A percentile compares a stretch with the other conserved stretches of the same genome.
phyloP scores from a whole-genome alignment of 2,797 vertebrate genomes.

The Pantherophis alleghaniensis region DNA sequence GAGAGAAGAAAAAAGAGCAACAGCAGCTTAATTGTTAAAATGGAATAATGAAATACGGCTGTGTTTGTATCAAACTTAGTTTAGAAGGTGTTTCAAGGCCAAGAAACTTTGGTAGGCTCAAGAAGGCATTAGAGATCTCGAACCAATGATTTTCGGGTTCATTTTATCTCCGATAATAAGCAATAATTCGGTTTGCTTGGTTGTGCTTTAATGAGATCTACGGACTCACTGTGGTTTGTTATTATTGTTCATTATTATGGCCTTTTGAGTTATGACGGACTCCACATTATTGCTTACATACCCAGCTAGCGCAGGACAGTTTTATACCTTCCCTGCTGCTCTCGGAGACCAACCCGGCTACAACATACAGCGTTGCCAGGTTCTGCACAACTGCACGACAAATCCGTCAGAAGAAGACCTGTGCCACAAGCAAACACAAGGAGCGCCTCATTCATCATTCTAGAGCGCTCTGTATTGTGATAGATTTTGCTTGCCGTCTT shows the following conservation, averaged over 20 bases:
- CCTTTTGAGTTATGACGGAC: not conserved
- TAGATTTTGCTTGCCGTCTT: no score
- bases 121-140: not conserved
- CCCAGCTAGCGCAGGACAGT: not conserved
- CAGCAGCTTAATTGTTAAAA: conserved; percentile 25
- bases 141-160: not conserved
- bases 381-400: no score
- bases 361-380: not conserved
- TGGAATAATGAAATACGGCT: not conserved
- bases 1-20: fast-evolving
- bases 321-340: not conserved
- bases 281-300: not conserved
- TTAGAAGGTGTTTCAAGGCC: not conserved
- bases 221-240: not conserved
- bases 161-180: not conserved
- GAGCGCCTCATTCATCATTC: no score
- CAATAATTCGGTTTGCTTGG: not conserved
- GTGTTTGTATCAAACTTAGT: not conserved
- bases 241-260: not conserved
- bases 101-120: not conserved
- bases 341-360: not conserved
- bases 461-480: no score
- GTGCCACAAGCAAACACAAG: no score
- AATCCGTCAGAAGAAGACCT: no score
- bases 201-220: not conserved